Base-by-base conservation (phyloP, 2,113 vertebrate species). In the Pogonocichla stellata region DNA sequence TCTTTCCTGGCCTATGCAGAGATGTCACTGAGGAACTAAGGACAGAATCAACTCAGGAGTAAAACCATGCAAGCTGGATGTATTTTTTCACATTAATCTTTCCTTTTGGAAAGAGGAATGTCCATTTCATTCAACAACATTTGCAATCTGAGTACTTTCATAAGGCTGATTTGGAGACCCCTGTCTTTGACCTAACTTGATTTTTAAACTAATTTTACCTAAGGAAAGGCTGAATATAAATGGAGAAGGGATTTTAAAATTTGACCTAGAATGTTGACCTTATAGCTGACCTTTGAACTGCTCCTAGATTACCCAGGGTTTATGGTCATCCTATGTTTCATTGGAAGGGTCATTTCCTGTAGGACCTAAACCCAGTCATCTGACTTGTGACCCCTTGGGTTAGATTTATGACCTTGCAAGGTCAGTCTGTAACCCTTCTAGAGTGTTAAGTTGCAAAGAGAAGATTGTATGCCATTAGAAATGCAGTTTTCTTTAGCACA, bases 331-430 rank as follows among this genome's bases (percentile, higher is more conserved):
- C 81, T 62, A 36, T 11, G 33, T 86, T 90, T 91, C 87, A 85
- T 23, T 95, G 90, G 62, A 93, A 88, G 9, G 71, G 54, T 94
- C 85, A 74, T 96, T 96, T 96, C 94, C 94, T 96, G 91, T 56
- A 93, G 75, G 79, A 93, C 71, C 83, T 93, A 57, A 19, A 94
- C 43, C 36, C 10, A 88, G 82, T 91, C 88, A 83, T 90, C 72
- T 92, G 85, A 95, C 62, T 93, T 96, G 79, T 92, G 88, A 96
- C 93, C 85, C 66, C 71, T 67, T 77, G 64, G 71, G 74, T 90
- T 92, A 88, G 71, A 97, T 96, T 88, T 94, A 90, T 92, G 82
- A 83, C 75, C 90, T 92, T 83, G 38, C 72, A 92, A 96, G 79
- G 36, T 88, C 90, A 88, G 71, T 73, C 31, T 80, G 90, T 90